Evolutionary conservation across 2,797 vertebrate species (phyloP), one percentile per base, ranked within the genome.

Genomic region (Naso thynnoides): DNA sequence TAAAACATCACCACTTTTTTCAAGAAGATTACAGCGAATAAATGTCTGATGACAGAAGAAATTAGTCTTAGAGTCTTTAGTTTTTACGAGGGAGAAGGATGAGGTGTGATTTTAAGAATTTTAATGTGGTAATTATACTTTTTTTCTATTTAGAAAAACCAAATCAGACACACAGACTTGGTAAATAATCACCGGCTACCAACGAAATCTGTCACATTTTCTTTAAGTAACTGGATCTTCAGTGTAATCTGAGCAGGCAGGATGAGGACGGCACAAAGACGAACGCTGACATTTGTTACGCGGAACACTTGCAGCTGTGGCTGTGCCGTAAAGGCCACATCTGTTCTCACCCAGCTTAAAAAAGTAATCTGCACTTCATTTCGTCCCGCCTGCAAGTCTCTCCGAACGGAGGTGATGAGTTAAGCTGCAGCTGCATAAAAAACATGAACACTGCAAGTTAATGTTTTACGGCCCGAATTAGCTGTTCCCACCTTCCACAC

Each of bases 341-440:
- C 85, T 86, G 85, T 78, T 72, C 47, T 36, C 56, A 36, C 68
- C 58, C 64, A 70, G 69, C 69, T 82, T 58, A 64, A 75, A 47
- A 69, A 55, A 79, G 47, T 81, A 84, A 91, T 87, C 79, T 66
- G 62, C 24, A 38, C 58, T 73, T 83, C 60, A 79, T 85, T 82
- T 74, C 5, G 56, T 79, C 54, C 45, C 7, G 57, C 39, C 60
- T 44, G 39, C 48, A 58, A 73, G 63, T 86, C 65, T 24, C 26
- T 76, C 59, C 70, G 68, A 68, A 38, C 36, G 16, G 47, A 70
- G 73, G 57, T 66, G 76, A 78, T 62, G 70, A 75, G 62, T 81
- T 74, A 49, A 62, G 65, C 68, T 39, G 59, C 5, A 0, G 63
- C 81, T 81, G 60, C 79, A 45, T 67, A 36, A 78, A 73, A 52